Evolutionary conservation across 2,113 vertebrate genomes (phyloP).

Genomic region (Callospermophilus lateralis): DNA sequence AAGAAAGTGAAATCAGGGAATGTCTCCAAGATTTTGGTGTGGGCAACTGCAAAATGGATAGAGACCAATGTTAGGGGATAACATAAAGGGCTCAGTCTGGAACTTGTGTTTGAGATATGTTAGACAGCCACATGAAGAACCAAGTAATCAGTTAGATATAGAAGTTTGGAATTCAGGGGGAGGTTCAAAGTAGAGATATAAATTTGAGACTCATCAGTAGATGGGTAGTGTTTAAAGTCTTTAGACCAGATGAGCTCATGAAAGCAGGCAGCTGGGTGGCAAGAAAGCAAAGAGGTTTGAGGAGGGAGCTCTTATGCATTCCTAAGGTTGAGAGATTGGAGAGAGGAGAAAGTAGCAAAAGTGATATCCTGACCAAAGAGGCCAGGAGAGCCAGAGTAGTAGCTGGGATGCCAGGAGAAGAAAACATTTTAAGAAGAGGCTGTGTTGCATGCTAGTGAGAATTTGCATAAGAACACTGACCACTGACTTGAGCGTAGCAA

Average conservation of each 20-base stretch:
- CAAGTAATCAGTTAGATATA: neutral
- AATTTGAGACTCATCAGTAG: neutral
- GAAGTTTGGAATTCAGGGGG: neutral
- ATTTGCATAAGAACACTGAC: rapidly evolving
- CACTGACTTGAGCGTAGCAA: too few relatives aligned
- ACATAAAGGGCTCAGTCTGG: neutral
- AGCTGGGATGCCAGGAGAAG: neutral
- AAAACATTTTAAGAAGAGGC: neutral
- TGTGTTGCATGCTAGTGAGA: neutral
- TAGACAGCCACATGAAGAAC: neutral
- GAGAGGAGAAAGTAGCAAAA: neutral
- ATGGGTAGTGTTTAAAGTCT: neutral
- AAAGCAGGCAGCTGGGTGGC: neutral
- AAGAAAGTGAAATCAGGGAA: neutral
- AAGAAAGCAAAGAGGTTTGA: neutral
- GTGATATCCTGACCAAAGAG: neutral
- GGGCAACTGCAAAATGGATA: neutral
- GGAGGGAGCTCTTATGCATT: neutral
- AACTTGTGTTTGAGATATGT: neutral
- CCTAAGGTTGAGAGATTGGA: neutral
- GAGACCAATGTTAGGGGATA: neutral
- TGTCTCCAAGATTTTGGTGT: neutral
- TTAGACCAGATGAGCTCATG: neutral
- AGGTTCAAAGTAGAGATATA: neutral
- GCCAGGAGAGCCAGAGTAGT: neutral